These are phyloP conservation scores for Eustalomyia histrio DNA, from an alignment of 2,888 invertebrate genomes.

Conservation along the genomic window DNA sequence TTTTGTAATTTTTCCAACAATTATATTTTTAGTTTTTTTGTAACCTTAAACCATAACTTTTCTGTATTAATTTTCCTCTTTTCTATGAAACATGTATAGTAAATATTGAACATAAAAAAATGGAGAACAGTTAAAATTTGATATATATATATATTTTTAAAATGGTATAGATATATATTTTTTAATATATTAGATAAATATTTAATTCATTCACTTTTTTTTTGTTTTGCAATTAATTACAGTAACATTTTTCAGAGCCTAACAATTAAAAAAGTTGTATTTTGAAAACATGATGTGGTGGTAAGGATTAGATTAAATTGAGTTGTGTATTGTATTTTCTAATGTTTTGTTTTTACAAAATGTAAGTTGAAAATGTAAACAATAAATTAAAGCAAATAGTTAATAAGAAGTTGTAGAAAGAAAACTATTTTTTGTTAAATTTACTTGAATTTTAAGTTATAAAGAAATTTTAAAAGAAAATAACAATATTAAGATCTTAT, in stretches of 20 bases:
- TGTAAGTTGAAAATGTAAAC: background rate
- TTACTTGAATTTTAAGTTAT: no score
- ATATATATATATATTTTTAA: slow-evolving; percentile 42
- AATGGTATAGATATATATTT: slow-evolving; percentile 39
- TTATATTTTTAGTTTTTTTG: slow-evolving; percentile 49
- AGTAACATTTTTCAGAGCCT: slow-evolving; percentile 63
- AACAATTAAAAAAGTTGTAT: slow-evolving; percentile 62
- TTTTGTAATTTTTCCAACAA: slow-evolving; percentile 56
- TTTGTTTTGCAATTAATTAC: slow-evolving; percentile 56
- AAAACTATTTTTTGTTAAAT: no score
- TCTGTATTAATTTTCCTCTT: slow-evolving; percentile 36
- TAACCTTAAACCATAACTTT: slow-evolving; percentile 43
- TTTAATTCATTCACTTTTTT: slow-evolving; percentile 45
- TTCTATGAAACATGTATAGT: slow-evolving; percentile 50
- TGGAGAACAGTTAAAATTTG: slow-evolving; percentile 57
- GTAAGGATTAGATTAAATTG: slow-evolving; percentile 61
- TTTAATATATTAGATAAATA: slow-evolving; percentile 51
- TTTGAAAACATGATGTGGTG: slow-evolving; percentile 66
- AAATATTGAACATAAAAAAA: slow-evolving; percentile 43
- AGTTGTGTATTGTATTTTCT: slow-evolving; percentile 50
- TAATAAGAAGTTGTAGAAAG: background rate
- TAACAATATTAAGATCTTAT: no score
- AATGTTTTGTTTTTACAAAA: background rate
- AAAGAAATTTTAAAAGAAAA: no score
- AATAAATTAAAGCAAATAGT: background rate